Base-by-base conservation (phyloP, 2,888 invertebrate species). In the Arctia plantaginis region DNA sequence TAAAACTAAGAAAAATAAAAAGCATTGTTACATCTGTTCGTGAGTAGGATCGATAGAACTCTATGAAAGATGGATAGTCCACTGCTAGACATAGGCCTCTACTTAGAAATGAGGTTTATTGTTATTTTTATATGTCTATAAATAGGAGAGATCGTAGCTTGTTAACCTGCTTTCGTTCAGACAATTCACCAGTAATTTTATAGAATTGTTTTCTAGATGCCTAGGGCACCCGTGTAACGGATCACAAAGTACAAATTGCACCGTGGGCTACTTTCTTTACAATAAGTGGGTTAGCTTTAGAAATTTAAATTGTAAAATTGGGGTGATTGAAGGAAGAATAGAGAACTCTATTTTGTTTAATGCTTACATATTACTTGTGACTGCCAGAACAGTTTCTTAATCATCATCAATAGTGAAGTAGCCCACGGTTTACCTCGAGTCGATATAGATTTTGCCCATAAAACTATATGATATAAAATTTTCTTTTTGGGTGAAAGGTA, bases 211-310 rank as follows among this genome's bases (percentile, higher is more conserved):
- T 88, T 89, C 89, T 90, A 86, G 85, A 85, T 79, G 79, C 73
- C 73, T 73, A 86, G 83, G 72, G 72, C 69, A 68, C 75, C 80
- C 69, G 76, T 77, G 92, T 90, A 89, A 91, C 93, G 93, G 88
- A 90, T 81, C 75, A 83, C 78, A 85, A 82, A 84, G 82, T 85
- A 74, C 88, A 90, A 92, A 93, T 90, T 91, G 88, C 89, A 87
- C 86, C 89, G 90, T 82, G 87, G 88, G 80, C 77, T 77, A 88
- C 92, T 94, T 93, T 93, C 92, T 87, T 90, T 82, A 75, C 78
- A 75, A 78, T 82, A 87, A 88, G 87, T 90, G 82, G 88, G 83
- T 87, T 87, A 86, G 73, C 72, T 80, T 81, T 87, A 83, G 84
- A 75, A 72, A 75, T 68, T 68, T 41, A 67, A 66, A 67, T 71